Base-by-base conservation (phyloP, 2,888 invertebrate genomes). In the Sepiola atlantica region DNA sequence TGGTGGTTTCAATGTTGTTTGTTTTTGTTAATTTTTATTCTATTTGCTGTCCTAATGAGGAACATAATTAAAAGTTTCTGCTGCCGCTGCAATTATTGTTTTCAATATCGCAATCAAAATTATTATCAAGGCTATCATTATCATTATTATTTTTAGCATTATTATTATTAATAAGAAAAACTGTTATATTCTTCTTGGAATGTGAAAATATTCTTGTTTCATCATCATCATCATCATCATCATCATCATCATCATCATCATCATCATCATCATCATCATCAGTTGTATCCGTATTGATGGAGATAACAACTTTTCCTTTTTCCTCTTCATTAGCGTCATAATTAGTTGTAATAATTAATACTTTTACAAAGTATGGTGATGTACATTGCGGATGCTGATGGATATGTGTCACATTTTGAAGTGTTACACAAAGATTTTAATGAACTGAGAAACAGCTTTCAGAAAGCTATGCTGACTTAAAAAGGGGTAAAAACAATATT, bases 341-440 rank as follows among this genome's bases (percentile, higher is more conserved):
- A 77, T 77, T 77, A 77, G n/a, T 77, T 77, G 77, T 77, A 77
- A 77, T 77, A 77, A 77, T 77, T 77, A 77, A 77, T 77, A 77
- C 77, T 77, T n/a, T 77, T 77, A 77, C 45, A 77, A 77, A 77
- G 14, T n/a, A 16, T 77, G 16, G 16, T 16, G 16, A n/a, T 77
- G 77, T n/a, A 77, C n/a, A 77, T 32, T 2, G 16, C 16, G n/a
- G 16, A n/a, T 77, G 1, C 32, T 2, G 16, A n/a, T 77, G n/a
- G 77, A 77, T 77, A 77, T 61, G n/a, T 14, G n/a, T 77, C n/a
- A n/a, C 16, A 16, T 77, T 77, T 77, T 77, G 77, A 77, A 77
- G 77, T n/a, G 12, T 77, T 77, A 45, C 32, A n/a, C 77, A 77
- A 14, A 16, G 77, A 77, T 77, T 77, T 32, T n/a, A 77, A 77